Evolutionary conservation across 2,888 invertebrate genomes (phyloP).

Genomic region (Poecilobothrus nobilitatus): DNA sequence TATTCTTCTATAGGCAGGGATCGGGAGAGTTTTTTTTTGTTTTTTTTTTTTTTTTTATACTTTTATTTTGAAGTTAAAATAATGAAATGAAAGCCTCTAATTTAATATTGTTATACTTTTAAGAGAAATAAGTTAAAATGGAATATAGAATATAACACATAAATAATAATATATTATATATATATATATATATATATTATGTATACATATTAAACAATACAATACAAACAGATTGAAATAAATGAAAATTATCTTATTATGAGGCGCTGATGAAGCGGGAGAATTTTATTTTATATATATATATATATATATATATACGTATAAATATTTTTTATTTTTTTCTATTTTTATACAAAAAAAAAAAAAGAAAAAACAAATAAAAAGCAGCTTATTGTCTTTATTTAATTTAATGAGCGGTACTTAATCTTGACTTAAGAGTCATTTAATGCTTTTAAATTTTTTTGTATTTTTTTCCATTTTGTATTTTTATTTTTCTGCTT

Average conservation of each 20-base stretch:
- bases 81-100: neutral
- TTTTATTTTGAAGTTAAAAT: neutral
- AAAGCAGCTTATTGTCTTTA: slow-evolving; percentile 2
- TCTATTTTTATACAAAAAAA: too few relatives aligned
- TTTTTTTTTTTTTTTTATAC: too few relatives aligned
- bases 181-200: too few relatives aligned
- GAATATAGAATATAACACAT: too few relatives aligned
- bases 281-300: neutral
- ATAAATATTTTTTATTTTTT: too few relatives aligned
- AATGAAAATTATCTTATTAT: neutral
- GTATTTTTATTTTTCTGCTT: neutral
- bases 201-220: too few relatives aligned
- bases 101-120: neutral
- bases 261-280: neutral
- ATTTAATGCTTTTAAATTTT: neutral
- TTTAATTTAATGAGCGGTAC: slow-evolving; percentile 6
- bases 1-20: too few relatives aligned
- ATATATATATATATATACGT: too few relatives aligned
- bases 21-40: too few relatives aligned
- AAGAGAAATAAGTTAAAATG: neutral
- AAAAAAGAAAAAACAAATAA: too few relatives aligned
- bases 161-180: too few relatives aligned
- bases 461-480: too few relatives aligned
- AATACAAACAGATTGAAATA: neutral
- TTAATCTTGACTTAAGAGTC: slow-evolving; percentile 4